Evolutionary conservation across 2,888 invertebrate species (phyloP).

Genomic region (Pachliopta kotzebuea): DNA sequence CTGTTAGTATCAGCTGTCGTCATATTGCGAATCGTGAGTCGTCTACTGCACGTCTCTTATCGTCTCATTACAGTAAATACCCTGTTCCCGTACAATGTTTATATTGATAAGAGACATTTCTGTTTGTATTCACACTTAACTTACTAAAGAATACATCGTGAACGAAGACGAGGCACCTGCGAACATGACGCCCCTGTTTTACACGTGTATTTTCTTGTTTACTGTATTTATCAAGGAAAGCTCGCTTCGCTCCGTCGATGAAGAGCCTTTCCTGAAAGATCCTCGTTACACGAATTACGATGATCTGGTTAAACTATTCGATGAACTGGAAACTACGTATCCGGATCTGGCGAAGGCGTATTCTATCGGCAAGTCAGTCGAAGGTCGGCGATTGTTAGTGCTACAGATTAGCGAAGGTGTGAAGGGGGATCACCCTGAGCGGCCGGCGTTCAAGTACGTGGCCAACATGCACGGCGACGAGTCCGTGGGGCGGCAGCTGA

Average conservation of each 20-base stretch:
- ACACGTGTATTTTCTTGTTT: constrained; percentile 52
- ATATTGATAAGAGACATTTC: constrained; percentile 39
- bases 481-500: constrained; percentile 90
- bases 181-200: constrained; percentile 31
- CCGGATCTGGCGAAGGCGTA: constrained; percentile 86
- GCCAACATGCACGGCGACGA: constrained; percentile 99
- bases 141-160: constrained; percentile 31
- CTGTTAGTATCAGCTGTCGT: constrained; percentile 12
- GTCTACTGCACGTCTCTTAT: constrained; percentile 8
- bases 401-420: constrained; percentile 90
- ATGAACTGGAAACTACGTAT: constrained; percentile 82
- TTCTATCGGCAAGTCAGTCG: constrained; percentile 91
- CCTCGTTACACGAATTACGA: constrained; percentile 86
- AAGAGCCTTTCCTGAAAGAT: constrained; percentile 79
- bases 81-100: constrained; percentile 44
- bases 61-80: constrained; percentile 28
- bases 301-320: constrained; percentile 83
- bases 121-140: constrained; percentile 42
- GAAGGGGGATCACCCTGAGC: constrained; percentile 70
- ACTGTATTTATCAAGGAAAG: constrained; percentile 55
- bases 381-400: constrained; percentile 89
- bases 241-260: constrained; percentile 54
- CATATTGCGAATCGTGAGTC: constrained; percentile 1
- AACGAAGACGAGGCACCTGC: not conserved
- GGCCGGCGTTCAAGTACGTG: constrained; percentile 96